These are phyloP conservation scores for Fulica atra DNA, from an alignment of 2,113 vertebrate species.

Conservation along the genomic window DNA sequence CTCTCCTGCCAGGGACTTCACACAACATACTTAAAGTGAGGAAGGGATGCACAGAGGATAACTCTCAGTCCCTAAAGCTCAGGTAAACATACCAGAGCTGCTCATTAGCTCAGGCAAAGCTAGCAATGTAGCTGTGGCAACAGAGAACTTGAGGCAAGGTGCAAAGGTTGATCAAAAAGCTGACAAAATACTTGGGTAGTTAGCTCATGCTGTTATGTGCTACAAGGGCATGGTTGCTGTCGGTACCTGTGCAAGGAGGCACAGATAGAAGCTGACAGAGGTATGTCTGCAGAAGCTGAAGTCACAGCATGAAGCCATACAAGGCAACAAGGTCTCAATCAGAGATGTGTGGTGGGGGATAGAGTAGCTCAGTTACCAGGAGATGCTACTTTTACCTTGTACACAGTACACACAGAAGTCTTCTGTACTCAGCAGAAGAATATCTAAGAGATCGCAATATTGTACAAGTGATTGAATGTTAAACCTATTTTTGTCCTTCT, in stretches of 20 bases:
- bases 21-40: background rate
- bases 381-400: background rate
- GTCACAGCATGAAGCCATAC: background rate
- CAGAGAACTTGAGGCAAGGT: constrained; percentile 26
- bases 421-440: background rate
- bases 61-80: background rate
- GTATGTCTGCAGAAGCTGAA: background rate
- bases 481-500: background rate
- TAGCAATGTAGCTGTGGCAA: constrained; percentile 5
- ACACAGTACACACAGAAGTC: background rate
- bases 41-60: background rate
- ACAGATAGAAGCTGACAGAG: background rate
- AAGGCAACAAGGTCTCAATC: background rate
- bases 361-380: background rate
- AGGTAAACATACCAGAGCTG: constrained; percentile 14
- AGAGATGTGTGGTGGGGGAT: accelerated
- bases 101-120: background rate
- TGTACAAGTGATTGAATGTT: background rate
- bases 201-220: background rate
- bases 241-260: background rate
- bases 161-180: constrained; percentile 49
- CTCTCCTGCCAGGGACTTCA: background rate
- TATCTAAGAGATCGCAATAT: constrained; percentile 7
- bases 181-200: constrained; percentile 20
- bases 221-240: background rate